Evolutionary conservation across 2,888 invertebrate species (phyloP).

Genomic region (Drosophila cognata): DNA sequence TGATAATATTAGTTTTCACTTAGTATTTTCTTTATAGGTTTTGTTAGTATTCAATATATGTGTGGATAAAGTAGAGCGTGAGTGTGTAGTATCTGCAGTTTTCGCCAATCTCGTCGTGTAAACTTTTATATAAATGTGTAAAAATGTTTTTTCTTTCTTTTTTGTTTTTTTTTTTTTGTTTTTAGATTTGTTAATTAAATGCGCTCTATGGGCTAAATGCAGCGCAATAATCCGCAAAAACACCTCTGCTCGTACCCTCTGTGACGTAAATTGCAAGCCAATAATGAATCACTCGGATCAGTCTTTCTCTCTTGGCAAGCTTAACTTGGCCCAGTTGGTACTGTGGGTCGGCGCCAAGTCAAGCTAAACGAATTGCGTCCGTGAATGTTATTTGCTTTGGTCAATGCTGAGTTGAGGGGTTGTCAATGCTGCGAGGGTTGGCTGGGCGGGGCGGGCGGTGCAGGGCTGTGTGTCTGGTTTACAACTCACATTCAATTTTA

Average conservation of each 20-base stretch:
- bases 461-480: slow-evolving; percentile 3
- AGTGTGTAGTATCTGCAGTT: slow-evolving; percentile 4
- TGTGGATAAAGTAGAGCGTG: slow-evolving; percentile 29
- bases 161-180: slow-evolving; percentile 12
- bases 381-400: slow-evolving; percentile 33
- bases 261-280: slow-evolving; percentile 13
- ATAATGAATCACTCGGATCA: slow-evolving; percentile 64
- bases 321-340: slow-evolving; percentile 19
- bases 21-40: slow-evolving; percentile 32
- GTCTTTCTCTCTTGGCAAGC: slow-evolving; percentile 58
- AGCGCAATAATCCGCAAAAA: slow-evolving; percentile 24
- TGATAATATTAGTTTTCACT: slow-evolving; percentile 47
- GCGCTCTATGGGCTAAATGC: slow-evolving; percentile 56
- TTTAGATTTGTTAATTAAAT: slow-evolving; percentile 36
- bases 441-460: slow-evolving; percentile 3
- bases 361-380: slow-evolving; percentile 66
- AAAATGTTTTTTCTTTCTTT: slow-evolving; percentile 36
- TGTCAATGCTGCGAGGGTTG: slow-evolving; percentile 7
- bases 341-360: slow-evolving; percentile 45
- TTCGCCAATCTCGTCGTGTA: slow-evolving; percentile 7
- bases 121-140: slow-evolving; percentile 40
- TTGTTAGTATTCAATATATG: slow-evolving; percentile 22
- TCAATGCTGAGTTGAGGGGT: slow-evolving; percentile 1
- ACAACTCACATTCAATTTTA: slow-evolving; percentile 41
- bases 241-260: slow-evolving; percentile 6